Evolutionary conservation across 2,888 invertebrate genomes (phyloP).

Genomic region (Ligdia adustata): DNA sequence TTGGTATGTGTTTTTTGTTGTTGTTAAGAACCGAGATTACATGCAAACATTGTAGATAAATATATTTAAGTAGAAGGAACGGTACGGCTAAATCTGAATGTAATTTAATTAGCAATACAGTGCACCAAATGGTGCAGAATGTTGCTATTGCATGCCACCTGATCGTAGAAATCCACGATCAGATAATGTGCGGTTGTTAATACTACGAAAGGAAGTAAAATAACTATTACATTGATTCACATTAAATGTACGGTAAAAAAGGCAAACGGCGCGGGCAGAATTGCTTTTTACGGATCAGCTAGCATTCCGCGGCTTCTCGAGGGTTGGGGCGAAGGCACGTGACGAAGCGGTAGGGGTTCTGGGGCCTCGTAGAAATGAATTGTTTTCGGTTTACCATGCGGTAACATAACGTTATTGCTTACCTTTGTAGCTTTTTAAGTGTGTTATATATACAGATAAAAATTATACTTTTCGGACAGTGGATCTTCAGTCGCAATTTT

Average conservation of each 20-base stretch:
- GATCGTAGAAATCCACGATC: too few relatives aligned
- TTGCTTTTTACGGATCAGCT: slow-evolving; percentile 80
- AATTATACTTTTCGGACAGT: too few relatives aligned
- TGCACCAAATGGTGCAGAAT: too few relatives aligned
- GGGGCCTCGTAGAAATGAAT: slow-evolving; percentile 64
- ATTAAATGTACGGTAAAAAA: slow-evolving; percentile 77
- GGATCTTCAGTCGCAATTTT: slow-evolving; percentile 6
- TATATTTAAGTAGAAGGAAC: too few relatives aligned
- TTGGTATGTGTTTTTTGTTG: slow-evolving; percentile 4
- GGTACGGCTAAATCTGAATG: too few relatives aligned
- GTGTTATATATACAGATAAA: too few relatives aligned
- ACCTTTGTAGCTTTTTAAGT: slow-evolving; percentile 71
- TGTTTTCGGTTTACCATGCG: slow-evolving; percentile 72
- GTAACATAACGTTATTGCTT: slow-evolving; percentile 71
- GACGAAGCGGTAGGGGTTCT: slow-evolving; percentile 31
- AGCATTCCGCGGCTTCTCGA: slow-evolving; percentile 64
- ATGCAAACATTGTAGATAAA: neutral
- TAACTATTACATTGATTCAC: slow-evolving; percentile 68
- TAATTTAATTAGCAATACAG: too few relatives aligned
- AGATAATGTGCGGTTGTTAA: slow-evolving; percentile 31
- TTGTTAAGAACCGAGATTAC: neutral
- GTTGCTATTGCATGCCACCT: too few relatives aligned
- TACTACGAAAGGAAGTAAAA: slow-evolving; percentile 45
- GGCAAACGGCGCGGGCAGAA: slow-evolving; percentile 75
- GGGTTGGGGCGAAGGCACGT: slow-evolving; percentile 44